These are phyloP conservation scores for Eleutherodactylus coqui DNA, from an alignment of 2,797 vertebrate species.

Conservation along the genomic window DNA sequence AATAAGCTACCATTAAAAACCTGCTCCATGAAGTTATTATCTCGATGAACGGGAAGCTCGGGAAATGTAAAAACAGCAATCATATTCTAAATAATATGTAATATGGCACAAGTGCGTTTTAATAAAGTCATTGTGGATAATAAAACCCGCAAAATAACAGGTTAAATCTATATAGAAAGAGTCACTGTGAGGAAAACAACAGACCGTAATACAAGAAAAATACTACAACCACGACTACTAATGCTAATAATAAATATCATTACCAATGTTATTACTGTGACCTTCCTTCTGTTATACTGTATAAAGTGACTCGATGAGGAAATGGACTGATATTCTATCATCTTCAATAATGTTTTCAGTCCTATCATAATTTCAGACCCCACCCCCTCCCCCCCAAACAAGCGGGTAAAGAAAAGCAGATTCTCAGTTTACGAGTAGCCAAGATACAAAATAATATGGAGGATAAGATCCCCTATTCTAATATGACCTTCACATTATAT, in stretches of 20 bases:
- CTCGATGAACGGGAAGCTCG: not conserved
- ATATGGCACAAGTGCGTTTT: not conserved
- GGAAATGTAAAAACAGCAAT: not conserved
- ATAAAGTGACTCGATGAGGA: not conserved
- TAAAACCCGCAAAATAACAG: not conserved
- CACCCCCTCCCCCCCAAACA: not conserved
- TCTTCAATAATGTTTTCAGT: not conserved
- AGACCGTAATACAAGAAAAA: not conserved
- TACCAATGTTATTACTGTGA: not conserved
- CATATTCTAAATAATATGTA: not conserved
- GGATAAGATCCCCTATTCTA: not conserved
- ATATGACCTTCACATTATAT: not conserved
- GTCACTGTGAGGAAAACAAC: not conserved
- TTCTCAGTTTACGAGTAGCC: not conserved
- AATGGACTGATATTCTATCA: not conserved
- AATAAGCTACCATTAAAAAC: not conserved
- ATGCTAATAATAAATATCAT: not conserved
- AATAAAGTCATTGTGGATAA: not conserved
- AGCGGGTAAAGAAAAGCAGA: not conserved
- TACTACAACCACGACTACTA: not conserved
- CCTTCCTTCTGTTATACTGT: too few relatives aligned
- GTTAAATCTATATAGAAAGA: not conserved
- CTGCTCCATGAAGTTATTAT: not conserved
- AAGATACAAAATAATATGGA: not conserved
- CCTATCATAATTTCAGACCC: not conserved